Evolutionary conservation across 2,797 vertebrate genomes (phyloP).

Genomic region (Microtus obscurus): DNA sequence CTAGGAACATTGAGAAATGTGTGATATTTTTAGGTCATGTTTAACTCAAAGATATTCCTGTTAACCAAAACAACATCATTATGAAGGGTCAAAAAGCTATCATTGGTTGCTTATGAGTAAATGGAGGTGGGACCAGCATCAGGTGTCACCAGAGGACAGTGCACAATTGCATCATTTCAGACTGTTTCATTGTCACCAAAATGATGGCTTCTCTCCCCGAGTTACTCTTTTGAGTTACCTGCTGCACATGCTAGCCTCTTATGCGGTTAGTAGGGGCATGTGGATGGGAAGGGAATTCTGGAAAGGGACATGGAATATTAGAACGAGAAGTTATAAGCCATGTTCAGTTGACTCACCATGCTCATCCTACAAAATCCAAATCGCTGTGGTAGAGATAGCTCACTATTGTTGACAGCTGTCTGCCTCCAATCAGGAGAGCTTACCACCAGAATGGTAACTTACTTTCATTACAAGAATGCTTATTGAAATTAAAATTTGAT

Average conservation of each 20-base stretch:
- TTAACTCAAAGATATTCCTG: conserved; percentile 68
- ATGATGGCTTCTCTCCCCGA: conserved; percentile 58
- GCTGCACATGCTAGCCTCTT: conserved; percentile 27
- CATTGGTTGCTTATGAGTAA: conserved; percentile 82
- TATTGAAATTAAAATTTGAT: conserved; percentile 75
- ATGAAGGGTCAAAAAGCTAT: conserved; percentile 70
- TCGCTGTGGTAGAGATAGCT: conserved; percentile 33
- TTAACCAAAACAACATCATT: conserved; percentile 47
- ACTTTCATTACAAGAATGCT: conserved; percentile 76
- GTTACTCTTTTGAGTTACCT: conserved; percentile 58
- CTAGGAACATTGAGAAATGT: conserved; percentile 57
- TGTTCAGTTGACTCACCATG: conserved; percentile 47
- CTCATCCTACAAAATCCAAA: conserved; percentile 47
- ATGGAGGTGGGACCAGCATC: conserved; percentile 70
- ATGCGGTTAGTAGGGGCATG: conserved; percentile 37
- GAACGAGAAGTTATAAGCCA: conserved; percentile 8
- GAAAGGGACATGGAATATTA: conserved; percentile 43
- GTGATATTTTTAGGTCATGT: conserved; percentile 53
- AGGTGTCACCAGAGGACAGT: conserved; percentile 78
- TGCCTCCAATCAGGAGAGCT: conserved; percentile 37
- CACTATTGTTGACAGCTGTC: conserved; percentile 19
- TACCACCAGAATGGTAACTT: conserved; percentile 45
- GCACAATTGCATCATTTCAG: conserved; percentile 88
- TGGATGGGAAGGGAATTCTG: conserved; percentile 20
- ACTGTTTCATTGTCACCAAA: conserved; percentile 80